These are phyloP conservation scores for Diachasma alloeum DNA, from an alignment of 1,140 invertebrate species.

Conservation along the genomic window DNA sequence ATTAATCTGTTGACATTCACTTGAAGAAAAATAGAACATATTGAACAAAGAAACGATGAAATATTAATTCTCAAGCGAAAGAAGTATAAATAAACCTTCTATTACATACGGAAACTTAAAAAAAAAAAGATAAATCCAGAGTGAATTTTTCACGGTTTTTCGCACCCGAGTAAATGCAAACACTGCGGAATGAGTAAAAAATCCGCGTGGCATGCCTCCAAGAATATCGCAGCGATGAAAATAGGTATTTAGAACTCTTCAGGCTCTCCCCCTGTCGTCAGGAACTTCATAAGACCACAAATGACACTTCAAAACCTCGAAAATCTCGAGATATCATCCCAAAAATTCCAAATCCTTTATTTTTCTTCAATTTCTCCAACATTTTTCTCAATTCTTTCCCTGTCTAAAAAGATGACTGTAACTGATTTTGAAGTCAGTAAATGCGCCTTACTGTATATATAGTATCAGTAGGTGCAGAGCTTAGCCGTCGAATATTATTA, in stretches of 20 bases:
- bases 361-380: no score
- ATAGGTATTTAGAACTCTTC: conserved; percentile 31
- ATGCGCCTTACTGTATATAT: no score
- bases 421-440: no score
- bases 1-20: not conserved
- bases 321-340: no score
- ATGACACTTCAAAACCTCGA: not conserved
- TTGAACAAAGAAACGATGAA: not conserved
- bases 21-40: not conserved
- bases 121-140: not conserved
- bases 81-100: not conserved
- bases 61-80: not conserved
- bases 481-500: no score
- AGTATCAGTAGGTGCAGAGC: no score
- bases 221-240: conserved; percentile 45
- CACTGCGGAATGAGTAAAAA: not conserved
- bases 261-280: not conserved
- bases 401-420: no score
- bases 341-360: no score
- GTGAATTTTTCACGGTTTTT: not conserved
- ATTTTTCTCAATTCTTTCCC: no score
- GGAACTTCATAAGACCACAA: not conserved
- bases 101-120: no score
- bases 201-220: conserved; percentile 37
- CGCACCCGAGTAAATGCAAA: not conserved